Percentiles rank a stretch among this genome's conserved stretches.
These are phyloP conservation scores for Pygathrix nemaeus DNA, from an alignment of 2,113 vertebrate species.

Conservation along the genomic window DNA sequence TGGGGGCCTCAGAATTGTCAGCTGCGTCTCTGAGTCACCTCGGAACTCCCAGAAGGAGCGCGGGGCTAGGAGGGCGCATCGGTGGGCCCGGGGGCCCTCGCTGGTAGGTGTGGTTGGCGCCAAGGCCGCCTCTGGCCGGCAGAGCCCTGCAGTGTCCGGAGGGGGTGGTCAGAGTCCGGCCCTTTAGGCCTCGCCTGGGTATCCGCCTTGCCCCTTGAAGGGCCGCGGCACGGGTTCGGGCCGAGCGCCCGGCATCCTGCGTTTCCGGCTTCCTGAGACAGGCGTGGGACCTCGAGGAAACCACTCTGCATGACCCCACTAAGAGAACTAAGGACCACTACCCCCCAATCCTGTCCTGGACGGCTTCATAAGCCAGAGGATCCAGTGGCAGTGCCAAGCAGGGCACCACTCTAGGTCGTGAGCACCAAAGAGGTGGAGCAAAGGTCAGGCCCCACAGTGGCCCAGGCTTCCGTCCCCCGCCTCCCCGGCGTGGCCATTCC, in stretches of 20 bases:
- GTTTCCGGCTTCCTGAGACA: not conserved
- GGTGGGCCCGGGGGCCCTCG: not conserved
- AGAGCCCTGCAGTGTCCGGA: not conserved
- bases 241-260: not conserved
- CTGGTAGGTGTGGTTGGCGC: not conserved
- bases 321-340: not conserved
- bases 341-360: not conserved
- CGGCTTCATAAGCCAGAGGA: not conserved
- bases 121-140: not conserved
- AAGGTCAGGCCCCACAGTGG: not conserved
- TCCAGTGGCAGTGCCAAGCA: not conserved
- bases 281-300: not conserved
- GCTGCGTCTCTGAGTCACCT: not conserved
- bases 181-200: not conserved
- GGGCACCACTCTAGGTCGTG: not conserved
- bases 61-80: not conserved
- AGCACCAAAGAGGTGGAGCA: not conserved
- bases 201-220: not conserved
- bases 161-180: not conserved
- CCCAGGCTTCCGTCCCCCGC: not conserved
- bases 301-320: not conserved
- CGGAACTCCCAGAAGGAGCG: not conserved
- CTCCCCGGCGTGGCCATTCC: not conserved
- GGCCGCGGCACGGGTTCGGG: not conserved
- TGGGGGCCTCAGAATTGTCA: not conserved